Conservation (phyloP, 2,888 invertebrate genomes). For the Cheiracanthium punctorium region DNA sequence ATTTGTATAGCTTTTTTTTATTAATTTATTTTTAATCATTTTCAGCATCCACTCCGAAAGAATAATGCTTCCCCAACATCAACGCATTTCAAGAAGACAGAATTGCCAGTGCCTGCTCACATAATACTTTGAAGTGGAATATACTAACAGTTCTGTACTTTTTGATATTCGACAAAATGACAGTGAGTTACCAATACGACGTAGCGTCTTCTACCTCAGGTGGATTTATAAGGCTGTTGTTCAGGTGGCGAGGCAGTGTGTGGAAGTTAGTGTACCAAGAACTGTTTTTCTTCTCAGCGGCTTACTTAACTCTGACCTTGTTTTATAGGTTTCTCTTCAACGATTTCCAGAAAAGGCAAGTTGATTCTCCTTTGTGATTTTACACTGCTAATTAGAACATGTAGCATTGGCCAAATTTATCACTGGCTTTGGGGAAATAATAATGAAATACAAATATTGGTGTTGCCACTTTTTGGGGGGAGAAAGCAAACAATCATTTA, state of each 20-base stretch:
- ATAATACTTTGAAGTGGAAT: no score
- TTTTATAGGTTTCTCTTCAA: constrained; percentile 78
- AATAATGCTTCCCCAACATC: background rate
- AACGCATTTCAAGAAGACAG: background rate
- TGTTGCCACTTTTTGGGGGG: no score
- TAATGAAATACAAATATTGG: no score
- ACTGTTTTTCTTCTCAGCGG: constrained; percentile 77
- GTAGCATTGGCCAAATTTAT: no score
- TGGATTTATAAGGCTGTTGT: constrained; percentile 79
- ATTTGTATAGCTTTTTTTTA: no score
- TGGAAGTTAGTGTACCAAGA: constrained; percentile 80
- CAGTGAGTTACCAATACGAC: constrained; percentile 80
- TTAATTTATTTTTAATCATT: no score
- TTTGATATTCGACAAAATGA: constrained; percentile 76
- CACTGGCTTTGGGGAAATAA: no score
- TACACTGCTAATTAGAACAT: no score
- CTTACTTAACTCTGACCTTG: constrained; percentile 78
- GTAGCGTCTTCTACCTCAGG: constrained; percentile 80
- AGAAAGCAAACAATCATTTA: no score
- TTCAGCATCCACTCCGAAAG: background rate
- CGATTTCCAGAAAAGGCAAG: constrained; percentile 77
- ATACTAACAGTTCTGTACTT: no score
- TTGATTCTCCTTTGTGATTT: no score
- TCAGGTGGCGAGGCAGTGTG: constrained; percentile 80
- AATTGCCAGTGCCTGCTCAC: background rate